Evolutionary conservation across 2,797 vertebrate genomes (phyloP).

Genomic region (Lagodon rhomboides): DNA sequence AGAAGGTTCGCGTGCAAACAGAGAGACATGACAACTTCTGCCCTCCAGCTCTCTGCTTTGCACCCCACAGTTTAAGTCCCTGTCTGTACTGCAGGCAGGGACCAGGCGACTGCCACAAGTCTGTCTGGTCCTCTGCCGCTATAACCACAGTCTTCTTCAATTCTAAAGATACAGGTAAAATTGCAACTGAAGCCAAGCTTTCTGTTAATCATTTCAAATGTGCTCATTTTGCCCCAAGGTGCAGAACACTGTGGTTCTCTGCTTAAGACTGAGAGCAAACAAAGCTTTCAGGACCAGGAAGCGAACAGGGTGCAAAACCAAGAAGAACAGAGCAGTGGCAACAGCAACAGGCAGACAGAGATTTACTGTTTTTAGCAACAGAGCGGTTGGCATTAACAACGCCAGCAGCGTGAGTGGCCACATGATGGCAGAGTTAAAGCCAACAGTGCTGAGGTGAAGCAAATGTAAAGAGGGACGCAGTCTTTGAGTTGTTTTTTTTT

Average conservation of each 20-base stretch:
- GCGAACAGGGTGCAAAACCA: constrained; percentile 80
- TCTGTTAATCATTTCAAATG: neutral
- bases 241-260: constrained; percentile 10
- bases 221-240: constrained; percentile 20
- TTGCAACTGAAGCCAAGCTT: constrained; percentile 14
- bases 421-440: constrained; percentile 63
- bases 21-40: constrained; percentile 87
- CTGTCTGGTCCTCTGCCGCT: constrained; percentile 20
- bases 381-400: constrained; percentile 55
- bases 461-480: constrained; percentile 34
- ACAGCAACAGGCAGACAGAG: constrained; percentile 70
- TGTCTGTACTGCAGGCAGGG: constrained; percentile 14
- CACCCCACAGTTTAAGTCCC: constrained; percentile 61
- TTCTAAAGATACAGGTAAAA: constrained; percentile 5
- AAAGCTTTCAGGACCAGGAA: constrained; percentile 55
- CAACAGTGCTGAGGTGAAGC: constrained; percentile 67
- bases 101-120: constrained; percentile 29
- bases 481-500: constrained; percentile 26
- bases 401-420: constrained; percentile 67
- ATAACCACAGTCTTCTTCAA: neutral
- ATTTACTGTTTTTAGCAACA: constrained; percentile 56
- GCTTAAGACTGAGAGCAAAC: constrained; percentile 38
- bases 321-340: constrained; percentile 74
- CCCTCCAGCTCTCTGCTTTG: constrained; percentile 83
- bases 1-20: constrained; percentile 85